A percentile compares a stretch with the other conserved stretches of the same genome.
These are phyloP conservation scores for Scrobipalpa costella DNA, from an alignment of 2,888 invertebrate genomes.

Conservation along the genomic window DNA sequence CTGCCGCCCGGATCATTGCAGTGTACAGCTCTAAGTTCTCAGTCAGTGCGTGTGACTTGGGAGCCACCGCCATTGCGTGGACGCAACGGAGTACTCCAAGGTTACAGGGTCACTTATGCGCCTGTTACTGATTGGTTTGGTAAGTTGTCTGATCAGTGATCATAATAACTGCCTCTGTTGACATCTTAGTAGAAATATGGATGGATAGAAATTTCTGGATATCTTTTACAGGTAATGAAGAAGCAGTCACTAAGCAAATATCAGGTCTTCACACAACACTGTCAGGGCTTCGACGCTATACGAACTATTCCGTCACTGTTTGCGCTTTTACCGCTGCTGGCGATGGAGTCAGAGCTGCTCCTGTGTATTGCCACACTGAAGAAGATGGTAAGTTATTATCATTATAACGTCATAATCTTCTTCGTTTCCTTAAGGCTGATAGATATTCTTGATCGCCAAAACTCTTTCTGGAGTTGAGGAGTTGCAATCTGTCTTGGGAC, in stretches of 20 bases:
- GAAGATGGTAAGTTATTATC: constrained; percentile 87
- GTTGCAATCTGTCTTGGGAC: no score
- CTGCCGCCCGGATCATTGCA: constrained; percentile 90
- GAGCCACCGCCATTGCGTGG: constrained; percentile 90
- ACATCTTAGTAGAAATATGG: not conserved
- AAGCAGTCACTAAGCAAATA: constrained; percentile 88
- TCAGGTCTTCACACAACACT: constrained; percentile 85
- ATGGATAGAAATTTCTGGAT: not conserved
- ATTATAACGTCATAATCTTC: not conserved
- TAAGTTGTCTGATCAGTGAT: constrained; percentile 63
- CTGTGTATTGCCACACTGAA: constrained; percentile 92
- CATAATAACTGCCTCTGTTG: not conserved
- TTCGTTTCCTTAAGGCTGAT: no score
- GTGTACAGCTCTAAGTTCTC: constrained; percentile 90
- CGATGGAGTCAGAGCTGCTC: constrained; percentile 92
- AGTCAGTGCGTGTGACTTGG: constrained; percentile 93
- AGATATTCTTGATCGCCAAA: no score
- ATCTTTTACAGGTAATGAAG: constrained; percentile 83
- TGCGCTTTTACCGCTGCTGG: constrained; percentile 94
- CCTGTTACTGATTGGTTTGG: constrained; percentile 90
- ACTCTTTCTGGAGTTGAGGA: no score
- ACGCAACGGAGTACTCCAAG: constrained; percentile 91
- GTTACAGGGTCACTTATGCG: constrained; percentile 91
- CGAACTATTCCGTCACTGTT: constrained; percentile 95
- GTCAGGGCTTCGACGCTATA: constrained; percentile 90